A percentile compares a stretch with the other conserved stretches of the same genome.
These are phyloP conservation scores for Tricholauxania praeusta DNA, from an alignment of 2,888 invertebrate species.

Conservation along the genomic window DNA sequence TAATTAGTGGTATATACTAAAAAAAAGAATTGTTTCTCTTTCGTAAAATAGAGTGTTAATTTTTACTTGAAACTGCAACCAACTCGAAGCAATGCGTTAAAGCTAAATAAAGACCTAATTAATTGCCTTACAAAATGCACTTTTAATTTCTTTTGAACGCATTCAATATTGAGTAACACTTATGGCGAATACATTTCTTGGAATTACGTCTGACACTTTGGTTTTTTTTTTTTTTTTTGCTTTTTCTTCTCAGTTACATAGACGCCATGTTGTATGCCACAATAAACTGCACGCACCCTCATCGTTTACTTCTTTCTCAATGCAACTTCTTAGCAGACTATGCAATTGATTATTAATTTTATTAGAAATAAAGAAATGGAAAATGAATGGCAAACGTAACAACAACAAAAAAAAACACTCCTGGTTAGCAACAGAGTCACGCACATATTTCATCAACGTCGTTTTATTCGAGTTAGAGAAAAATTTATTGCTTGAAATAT, in stretches of 20 bases:
- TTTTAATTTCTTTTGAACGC: constrained; percentile 11
- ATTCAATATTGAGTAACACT: constrained; percentile 18
- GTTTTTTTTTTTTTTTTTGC: background rate
- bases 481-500: too few species aligned
- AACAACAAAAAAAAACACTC: constrained; percentile 8
- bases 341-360: constrained; percentile 24
- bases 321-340: background rate
- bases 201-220: constrained; percentile 26
- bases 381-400: constrained; percentile 4
- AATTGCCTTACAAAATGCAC: background rate
- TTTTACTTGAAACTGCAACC: too few species aligned
- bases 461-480: background rate
- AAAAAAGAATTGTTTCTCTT: too few species aligned
- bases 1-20: too few species aligned
- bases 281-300: constrained; percentile 9
- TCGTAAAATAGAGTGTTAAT: too few species aligned
- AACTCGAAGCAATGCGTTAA: too few species aligned
- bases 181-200: constrained; percentile 10
- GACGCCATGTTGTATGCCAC: constrained; percentile 7
- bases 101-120: too few species aligned
- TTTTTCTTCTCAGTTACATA: background rate
- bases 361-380: constrained; percentile 2
- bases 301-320: background rate
- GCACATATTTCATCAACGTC: constrained; percentile 12
- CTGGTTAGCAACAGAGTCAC: constrained; percentile 11